Evolutionary conservation across 2,797 vertebrate species (phyloP).

Genomic region (Xerus rutilus): DNA sequence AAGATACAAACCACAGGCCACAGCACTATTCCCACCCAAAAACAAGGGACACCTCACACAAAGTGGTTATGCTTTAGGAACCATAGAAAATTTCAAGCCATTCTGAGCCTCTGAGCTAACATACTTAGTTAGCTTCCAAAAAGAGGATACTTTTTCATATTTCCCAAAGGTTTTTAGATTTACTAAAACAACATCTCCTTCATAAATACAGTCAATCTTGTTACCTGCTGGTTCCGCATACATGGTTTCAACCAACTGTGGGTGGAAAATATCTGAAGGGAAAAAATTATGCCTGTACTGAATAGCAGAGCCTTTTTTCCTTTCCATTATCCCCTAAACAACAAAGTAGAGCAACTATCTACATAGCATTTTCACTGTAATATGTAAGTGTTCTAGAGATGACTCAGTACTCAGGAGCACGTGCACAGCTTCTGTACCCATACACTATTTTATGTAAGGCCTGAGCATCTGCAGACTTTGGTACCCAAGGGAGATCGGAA

Average conservation of each 20-base stretch:
- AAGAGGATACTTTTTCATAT: background rate
- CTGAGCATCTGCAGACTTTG: background rate
- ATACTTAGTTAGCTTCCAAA: background rate
- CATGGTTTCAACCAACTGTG: too few species aligned
- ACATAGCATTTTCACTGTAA: too few species aligned
- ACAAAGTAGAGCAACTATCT: background rate
- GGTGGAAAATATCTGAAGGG: background rate
- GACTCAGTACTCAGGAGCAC: too few species aligned
- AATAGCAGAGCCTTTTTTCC: background rate
- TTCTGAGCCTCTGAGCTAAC: background rate
- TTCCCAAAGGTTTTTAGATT: slow-evolving; percentile 15
- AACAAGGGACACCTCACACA: background rate
- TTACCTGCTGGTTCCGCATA: background rate
- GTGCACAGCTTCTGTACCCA: too few species aligned
- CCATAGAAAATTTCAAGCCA: background rate
- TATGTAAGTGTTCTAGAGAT: too few species aligned
- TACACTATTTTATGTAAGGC: background rate
- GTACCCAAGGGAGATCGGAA: background rate
- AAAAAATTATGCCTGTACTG: too few species aligned
- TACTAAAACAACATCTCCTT: background rate
- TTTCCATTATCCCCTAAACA: background rate
- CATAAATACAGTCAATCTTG: background rate
- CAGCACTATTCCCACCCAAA: too few species aligned
- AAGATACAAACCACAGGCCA: background rate
- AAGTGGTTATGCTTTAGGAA: background rate